Percentiles rank a stretch among this genome's conserved stretches.
phyloP scores from a whole-genome alignment of 2,888 invertebrate species.

The Idaea straminata region DNA sequence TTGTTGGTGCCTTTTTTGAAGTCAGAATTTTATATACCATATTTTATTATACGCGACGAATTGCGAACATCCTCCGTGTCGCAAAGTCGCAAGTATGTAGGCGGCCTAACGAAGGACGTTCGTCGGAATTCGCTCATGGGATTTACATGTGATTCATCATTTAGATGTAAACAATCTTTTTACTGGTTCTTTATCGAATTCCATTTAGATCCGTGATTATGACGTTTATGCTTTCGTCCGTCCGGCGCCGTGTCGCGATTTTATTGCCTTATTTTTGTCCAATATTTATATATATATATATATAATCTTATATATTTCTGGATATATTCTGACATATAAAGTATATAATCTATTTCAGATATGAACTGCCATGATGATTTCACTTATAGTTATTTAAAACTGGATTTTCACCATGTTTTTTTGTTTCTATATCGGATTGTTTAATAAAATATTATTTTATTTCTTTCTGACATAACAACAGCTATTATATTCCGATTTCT shows the following conservation, averaged over 20 bases:
- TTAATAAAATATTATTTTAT: too few relatives aligned
- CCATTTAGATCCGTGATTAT: slow-evolving; percentile 56
- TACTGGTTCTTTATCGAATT: slow-evolving; percentile 33
- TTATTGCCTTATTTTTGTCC: slow-evolving; percentile 3
- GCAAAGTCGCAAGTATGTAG: slow-evolving; percentile 33
- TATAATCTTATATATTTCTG: neutral
- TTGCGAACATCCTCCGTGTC: neutral
- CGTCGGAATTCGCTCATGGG: slow-evolving; percentile 54
- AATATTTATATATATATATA: neutral
- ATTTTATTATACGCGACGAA: too few relatives aligned
- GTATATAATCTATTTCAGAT: too few relatives aligned
- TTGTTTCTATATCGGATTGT: too few relatives aligned
- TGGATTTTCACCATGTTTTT: too few relatives aligned
- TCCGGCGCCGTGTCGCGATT: slow-evolving; percentile 8
- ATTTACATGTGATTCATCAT: slow-evolving; percentile 67
- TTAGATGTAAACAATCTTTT: slow-evolving; percentile 64
- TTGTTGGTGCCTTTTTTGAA: too few relatives aligned
- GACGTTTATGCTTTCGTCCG: slow-evolving; percentile 3
- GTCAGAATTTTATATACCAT: too few relatives aligned
- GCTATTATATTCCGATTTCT: too few relatives aligned
- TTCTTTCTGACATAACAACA: too few relatives aligned
- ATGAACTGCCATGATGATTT: too few relatives aligned
- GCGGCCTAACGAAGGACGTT: slow-evolving; percentile 51
- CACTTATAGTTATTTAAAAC: too few relatives aligned
- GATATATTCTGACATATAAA: neutral